Evolutionary conservation across 2,888 invertebrate species (phyloP).

Genomic region (Agonopterix alstromeriana): DNA sequence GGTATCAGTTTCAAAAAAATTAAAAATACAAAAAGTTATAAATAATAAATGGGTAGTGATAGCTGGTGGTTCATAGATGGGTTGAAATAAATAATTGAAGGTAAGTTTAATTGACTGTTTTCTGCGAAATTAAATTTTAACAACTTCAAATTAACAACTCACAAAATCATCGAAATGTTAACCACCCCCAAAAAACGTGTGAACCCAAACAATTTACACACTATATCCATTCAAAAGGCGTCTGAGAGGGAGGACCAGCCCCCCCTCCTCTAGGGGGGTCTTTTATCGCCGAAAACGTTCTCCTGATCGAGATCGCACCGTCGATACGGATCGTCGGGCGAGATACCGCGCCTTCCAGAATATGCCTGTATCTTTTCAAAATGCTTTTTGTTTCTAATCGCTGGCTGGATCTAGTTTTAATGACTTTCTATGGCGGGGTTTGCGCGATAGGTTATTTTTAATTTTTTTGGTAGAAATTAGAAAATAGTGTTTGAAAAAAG

Average conservation of each 20-base stretch:
- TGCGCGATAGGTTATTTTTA: background rate
- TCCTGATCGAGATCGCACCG: slow-evolving; percentile 30
- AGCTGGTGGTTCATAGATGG: too few species aligned
- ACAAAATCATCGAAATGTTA: too few species aligned
- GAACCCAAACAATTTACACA: slow-evolving; percentile 18
- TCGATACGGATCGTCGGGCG: slow-evolving; percentile 29
- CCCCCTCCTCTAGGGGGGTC: slow-evolving; percentile 17
- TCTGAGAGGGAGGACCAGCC: slow-evolving; percentile 6
- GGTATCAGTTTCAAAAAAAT: too few species aligned
- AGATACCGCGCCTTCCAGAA: slow-evolving; percentile 36
- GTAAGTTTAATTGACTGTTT: too few species aligned
- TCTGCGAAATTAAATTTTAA: too few species aligned
- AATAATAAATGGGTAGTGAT: too few species aligned
- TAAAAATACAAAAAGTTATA: too few species aligned
- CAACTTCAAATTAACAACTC: too few species aligned
- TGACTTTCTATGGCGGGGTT: slow-evolving; percentile 26
- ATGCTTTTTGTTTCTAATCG: slow-evolving; percentile 53
- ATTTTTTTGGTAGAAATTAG: too few species aligned
- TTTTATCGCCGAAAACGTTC: slow-evolving; percentile 53
- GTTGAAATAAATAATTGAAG: too few species aligned
- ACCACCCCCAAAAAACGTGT: background rate
- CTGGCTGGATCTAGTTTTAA: slow-evolving; percentile 46
- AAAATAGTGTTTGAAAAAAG: too few species aligned
- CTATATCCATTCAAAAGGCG: slow-evolving; percentile 27
- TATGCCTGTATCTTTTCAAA: slow-evolving; percentile 55